Conservation (phyloP, 23 tunicate species). For the Diplosoma virens region DNA sequence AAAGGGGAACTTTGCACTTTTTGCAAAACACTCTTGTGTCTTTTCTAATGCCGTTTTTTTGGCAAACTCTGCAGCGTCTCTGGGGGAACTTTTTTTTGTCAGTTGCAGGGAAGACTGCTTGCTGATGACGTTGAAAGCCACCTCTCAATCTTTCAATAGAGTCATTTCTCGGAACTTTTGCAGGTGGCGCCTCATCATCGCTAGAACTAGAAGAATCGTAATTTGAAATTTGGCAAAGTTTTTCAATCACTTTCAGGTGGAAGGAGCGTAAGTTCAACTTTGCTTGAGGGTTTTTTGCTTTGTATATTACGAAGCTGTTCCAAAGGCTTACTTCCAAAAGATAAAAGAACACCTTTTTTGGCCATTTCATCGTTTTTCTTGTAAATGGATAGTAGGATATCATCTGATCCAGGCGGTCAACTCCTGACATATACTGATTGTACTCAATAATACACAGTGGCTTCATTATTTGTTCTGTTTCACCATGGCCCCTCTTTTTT, state of each 20-base stretch:
- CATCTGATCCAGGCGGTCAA: constrained; percentile 27
- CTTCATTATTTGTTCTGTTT: constrained; percentile 1
- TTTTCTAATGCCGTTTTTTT: constrained; percentile 26
- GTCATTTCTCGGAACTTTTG: constrained; percentile 20
- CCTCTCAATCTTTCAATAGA: constrained; percentile 19
- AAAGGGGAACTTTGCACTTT: constrained; percentile 4
- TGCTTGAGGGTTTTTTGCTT: background rate
- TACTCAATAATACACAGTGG: constrained; percentile 20
- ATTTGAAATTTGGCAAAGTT: constrained; percentile 28
- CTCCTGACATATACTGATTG: constrained; percentile 35
- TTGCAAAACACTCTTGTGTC: constrained; percentile 27
- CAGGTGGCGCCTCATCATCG: constrained; percentile 23
- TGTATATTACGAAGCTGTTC: constrained; percentile 32
- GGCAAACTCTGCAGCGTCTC: constrained; percentile 28
- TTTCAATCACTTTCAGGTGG: constrained; percentile 14
- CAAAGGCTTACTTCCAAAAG: constrained; percentile 10
- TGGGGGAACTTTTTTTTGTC: constrained; percentile 18
- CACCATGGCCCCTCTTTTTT: background rate
- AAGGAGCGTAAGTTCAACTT: background rate
- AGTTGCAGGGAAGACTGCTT: constrained; percentile 22
- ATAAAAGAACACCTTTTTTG: constrained; percentile 25
- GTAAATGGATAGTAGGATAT: constrained; percentile 33
- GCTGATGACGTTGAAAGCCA: constrained; percentile 29
- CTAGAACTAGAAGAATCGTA: constrained; percentile 14
- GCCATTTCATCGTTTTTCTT: constrained; percentile 19